Base-by-base conservation (phyloP, 2,797 vertebrate genomes). In the Lateolabrax maculatus region DNA sequence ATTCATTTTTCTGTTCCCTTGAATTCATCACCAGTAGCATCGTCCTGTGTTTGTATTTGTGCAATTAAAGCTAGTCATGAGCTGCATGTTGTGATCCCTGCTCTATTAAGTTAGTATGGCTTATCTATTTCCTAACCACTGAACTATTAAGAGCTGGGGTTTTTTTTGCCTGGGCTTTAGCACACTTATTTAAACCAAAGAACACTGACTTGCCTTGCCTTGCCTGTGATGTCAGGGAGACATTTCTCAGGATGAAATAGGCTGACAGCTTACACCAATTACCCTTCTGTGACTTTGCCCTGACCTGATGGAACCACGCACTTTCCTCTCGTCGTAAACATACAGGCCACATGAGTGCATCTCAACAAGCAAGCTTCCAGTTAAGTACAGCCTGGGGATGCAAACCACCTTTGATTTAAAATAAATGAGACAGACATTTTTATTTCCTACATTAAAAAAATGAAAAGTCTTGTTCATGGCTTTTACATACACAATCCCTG, bases 331-430 rank as follows among this genome's bases (percentile, higher is more conserved):
- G 3, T 79, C 4, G n/a, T 82, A 84, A 91, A 79, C 52, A 69
- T 37, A 34, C 15, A 63, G 53, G 44, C 81, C 79, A 79, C 77
- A 89, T 61, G 55, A 81, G 63, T 72, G 51, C 64, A 83, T 83
- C 81, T 15, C 52, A 70, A 64, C 75, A 85, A 75, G 81, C 52
- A 49, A 61, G 58, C 75, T 83, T 62, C 67, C 39, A 60, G 25
- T 84, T 83, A 86, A 90, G 41, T 51, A 84, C 75, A 83, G 65
- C 63, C 79, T 69, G 4, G 15, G 41, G 51, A 75, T 61, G 9
- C 64, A 84, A 77, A 77, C 74, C 29, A 52, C 34, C 39, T 80
- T 48, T 67, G 53, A 83, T 84, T 83, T 77, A 82, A 71, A 77
- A 73, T 3, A 70, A 11, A 74, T 61, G 23, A 82, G 61, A 78